Evolutionary conservation across 2,888 invertebrate genomes (phyloP), one percentile per base, ranked within the genome.

Genomic region (Nemoura dubitans): DNA sequence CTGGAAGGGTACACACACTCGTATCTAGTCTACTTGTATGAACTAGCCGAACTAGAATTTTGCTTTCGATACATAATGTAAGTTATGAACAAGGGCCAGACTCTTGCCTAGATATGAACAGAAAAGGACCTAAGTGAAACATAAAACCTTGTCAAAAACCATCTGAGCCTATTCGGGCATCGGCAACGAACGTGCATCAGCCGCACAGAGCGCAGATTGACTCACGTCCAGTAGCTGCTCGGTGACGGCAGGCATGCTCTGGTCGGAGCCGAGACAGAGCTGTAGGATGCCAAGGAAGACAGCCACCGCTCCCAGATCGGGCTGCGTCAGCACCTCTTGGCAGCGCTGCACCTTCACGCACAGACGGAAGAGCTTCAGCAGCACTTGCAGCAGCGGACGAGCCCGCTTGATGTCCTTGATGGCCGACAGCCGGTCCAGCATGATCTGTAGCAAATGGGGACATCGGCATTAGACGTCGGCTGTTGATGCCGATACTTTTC

Each of bases 311-410:
- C 96, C 95, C 89, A 98, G 93, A 90, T 96, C 95, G 0, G 98
- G 97, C 88, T 96, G 95, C 87, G 97, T 97, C 7, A 99, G 93
- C 88, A 97, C 96, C 91, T 97, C 95, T 91, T 98, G 96, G 91
- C 98, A 98, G 88, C 95, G 95, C 81, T 96, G 95, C 83, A 97
- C 97, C 93, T 98, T 98, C 85, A 98, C 96, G 91, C 98, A 97
- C 89, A 98, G 94, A 86, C 96, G 94, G 91, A 99, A 96, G 89
- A 99, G 92, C 90, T 98, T 98, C 78, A 99, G 93, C 76, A 99
- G 93, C 0, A 99, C 98, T 89, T 96, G 96, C 88, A 98, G 94
- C 85, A 99, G 92, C 36, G 98, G 96, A 86, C 97, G 95, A 0
- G 98, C 98, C 76, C 96, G 93, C n/a, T 96, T 95, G 85, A 98